phyloP scores from a whole-genome alignment of 2,113 vertebrate species.

The Rhea pennata region DNA sequence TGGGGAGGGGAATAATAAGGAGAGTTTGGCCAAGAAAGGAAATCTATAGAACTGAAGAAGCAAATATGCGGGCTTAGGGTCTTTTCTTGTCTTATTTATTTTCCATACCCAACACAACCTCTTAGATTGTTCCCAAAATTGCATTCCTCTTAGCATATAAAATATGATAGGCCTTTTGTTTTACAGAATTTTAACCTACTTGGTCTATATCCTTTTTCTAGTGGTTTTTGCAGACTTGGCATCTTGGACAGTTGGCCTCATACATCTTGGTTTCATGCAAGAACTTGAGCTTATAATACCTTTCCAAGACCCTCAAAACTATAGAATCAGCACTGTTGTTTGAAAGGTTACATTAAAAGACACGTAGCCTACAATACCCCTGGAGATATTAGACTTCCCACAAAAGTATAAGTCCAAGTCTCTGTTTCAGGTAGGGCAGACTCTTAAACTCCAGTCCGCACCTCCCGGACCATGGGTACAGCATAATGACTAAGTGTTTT shows the following conservation, averaged over 20 bases:
- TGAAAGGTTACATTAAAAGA: background rate
- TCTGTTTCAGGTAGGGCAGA: background rate
- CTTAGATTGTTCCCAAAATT: background rate
- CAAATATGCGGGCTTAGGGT: background rate
- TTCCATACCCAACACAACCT: background rate
- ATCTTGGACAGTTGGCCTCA: background rate
- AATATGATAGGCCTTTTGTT: background rate
- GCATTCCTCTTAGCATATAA: background rate
- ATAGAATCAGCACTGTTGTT: background rate
- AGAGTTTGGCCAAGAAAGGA: background rate
- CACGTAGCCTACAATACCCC: fast-evolving
- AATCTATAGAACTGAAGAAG: background rate
- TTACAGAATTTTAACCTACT: background rate
- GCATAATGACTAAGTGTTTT: background rate
- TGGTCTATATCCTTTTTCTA: background rate
- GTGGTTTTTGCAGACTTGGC: background rate
- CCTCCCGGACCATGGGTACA: background rate
- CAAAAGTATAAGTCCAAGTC: background rate
- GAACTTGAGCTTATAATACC: background rate
- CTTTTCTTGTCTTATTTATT: background rate
- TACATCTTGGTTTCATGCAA: background rate
- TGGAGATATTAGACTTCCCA: background rate
- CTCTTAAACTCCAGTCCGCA: background rate
- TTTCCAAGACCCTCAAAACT: background rate
- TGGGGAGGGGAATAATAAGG: background rate